These are phyloP conservation scores for Ashinkailepas kermadecensis DNA, from an alignment of 2,888 invertebrate species.

Conservation along the genomic window DNA sequence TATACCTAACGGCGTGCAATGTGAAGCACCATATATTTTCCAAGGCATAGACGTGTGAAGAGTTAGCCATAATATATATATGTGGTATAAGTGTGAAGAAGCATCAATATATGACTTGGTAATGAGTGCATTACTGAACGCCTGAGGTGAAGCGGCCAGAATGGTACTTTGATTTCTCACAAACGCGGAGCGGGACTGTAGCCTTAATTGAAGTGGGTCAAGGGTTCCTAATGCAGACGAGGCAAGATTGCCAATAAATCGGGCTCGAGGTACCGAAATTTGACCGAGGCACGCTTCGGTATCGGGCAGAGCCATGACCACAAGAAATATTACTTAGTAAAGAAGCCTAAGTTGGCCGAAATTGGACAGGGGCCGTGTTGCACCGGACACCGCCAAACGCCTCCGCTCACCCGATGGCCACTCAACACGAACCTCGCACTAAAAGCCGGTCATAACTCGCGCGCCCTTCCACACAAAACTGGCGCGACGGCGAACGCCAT, in stretches of 20 bases:
- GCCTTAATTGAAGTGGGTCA: neutral
- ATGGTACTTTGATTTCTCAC: neutral
- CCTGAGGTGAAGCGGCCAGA: neutral
- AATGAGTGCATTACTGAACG: neutral
- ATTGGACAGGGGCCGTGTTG: slow-evolving; percentile 1
- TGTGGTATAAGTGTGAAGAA: too few relatives aligned
- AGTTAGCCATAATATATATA: too few relatives aligned
- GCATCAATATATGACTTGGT: too few relatives aligned
- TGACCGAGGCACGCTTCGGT: neutral
- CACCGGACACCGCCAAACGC: neutral
- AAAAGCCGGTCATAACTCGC: neutral
- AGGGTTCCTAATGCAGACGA: neutral
- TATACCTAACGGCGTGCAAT: too few relatives aligned
- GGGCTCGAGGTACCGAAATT: neutral
- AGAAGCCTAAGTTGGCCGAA: slow-evolving; percentile 12
- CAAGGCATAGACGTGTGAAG: too few relatives aligned
- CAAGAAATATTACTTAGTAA: slow-evolving; percentile 6
- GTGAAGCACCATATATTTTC: too few relatives aligned
- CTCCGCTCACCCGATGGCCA: neutral
- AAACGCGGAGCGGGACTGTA: neutral
- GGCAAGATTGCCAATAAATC: slow-evolving; percentile 9
- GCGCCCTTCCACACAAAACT: neutral
- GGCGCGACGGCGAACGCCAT: neutral
- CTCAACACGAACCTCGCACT: neutral
- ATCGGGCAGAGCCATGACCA: neutral